These are phyloP conservation scores for Plectrocnemia conspersa DNA, from an alignment of 1,140 invertebrate species.

Conservation along the genomic window DNA sequence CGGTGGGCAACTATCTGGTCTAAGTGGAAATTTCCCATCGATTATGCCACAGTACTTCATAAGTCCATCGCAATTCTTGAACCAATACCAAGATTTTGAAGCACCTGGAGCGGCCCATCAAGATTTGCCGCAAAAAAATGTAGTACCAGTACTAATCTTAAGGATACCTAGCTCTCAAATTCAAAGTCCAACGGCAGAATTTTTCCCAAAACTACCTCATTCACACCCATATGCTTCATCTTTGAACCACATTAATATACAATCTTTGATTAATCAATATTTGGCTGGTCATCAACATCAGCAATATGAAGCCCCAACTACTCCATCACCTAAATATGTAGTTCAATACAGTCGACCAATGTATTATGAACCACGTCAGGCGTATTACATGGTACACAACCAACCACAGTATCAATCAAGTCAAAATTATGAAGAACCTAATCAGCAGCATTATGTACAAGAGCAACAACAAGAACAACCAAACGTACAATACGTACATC, in stretches of 20 bases:
- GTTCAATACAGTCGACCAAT: constrained; percentile 41
- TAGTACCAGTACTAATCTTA: constrained; percentile 53
- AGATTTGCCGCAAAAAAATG: constrained; percentile 40
- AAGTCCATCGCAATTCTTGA: constrained; percentile 44
- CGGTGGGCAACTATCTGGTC: constrained; percentile 44
- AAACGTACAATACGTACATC: constrained; percentile 23
- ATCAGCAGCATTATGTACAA: constrained; percentile 19
- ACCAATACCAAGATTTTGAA: constrained; percentile 47
- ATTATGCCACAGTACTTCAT: constrained; percentile 50
- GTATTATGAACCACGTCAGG: constrained; percentile 33
- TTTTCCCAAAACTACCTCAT: constrained; percentile 53
- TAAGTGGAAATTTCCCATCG: constrained; percentile 48
- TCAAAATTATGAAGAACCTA: neutral
- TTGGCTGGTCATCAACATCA: constrained; percentile 35
- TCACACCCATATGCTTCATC: constrained; percentile 50
- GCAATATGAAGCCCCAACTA: constrained; percentile 24
- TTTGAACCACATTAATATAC: constrained; percentile 53
- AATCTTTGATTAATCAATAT: constrained; percentile 39
- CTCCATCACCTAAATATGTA: constrained; percentile 32
- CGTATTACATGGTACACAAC: constrained; percentile 7
- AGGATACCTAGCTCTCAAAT: constrained; percentile 54
- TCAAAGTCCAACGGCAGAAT: constrained; percentile 47
- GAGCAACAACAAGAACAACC: constrained; percentile 14
- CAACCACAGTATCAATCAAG: constrained; percentile 11
- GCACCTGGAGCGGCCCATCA: constrained; percentile 42